phyloP scores from a whole-genome alignment of 2,888 invertebrate genomes.

The Philaethria dido region DNA sequence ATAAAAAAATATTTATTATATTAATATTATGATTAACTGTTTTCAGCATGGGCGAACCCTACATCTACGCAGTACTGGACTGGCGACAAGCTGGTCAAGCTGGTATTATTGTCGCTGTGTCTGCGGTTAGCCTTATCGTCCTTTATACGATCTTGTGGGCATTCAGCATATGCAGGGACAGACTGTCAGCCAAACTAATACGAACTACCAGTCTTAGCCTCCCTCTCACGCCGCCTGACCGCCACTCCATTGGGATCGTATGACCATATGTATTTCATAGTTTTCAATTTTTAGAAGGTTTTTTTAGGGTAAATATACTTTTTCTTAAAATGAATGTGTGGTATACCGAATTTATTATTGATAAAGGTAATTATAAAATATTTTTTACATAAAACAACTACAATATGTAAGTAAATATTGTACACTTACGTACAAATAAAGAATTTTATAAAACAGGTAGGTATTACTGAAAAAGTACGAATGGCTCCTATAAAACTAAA shows the following conservation, averaged over 20 bases:
- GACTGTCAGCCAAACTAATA: constrained; percentile 54
- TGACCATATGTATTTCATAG: constrained; percentile 31
- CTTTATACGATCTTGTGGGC: constrained; percentile 62
- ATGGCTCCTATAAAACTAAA: too few relatives aligned
- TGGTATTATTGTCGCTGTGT: constrained; percentile 65
- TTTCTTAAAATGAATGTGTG: background rate
- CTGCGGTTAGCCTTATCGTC: constrained; percentile 57
- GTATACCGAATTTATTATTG: constrained; percentile 9
- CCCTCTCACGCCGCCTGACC: constrained; percentile 56
- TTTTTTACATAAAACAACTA: background rate
- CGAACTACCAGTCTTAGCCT: constrained; percentile 64
- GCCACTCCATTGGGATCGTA: constrained; percentile 50
- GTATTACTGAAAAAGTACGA: background rate
- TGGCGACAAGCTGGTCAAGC: constrained; percentile 88
- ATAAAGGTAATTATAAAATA: background rate
- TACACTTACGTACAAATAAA: background rate
- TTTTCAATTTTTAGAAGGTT: background rate
- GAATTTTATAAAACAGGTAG: background rate
- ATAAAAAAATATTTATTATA: too few relatives aligned
- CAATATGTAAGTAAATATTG: background rate
- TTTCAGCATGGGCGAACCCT: constrained; percentile 85
- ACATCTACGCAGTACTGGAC: constrained; percentile 90
- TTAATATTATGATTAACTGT: background rate
- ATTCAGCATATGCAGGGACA: constrained; percentile 60
- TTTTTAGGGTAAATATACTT: background rate